Base-by-base conservation (phyloP, 2,888 invertebrate species). In the Dinocampus coccinellae region DNA sequence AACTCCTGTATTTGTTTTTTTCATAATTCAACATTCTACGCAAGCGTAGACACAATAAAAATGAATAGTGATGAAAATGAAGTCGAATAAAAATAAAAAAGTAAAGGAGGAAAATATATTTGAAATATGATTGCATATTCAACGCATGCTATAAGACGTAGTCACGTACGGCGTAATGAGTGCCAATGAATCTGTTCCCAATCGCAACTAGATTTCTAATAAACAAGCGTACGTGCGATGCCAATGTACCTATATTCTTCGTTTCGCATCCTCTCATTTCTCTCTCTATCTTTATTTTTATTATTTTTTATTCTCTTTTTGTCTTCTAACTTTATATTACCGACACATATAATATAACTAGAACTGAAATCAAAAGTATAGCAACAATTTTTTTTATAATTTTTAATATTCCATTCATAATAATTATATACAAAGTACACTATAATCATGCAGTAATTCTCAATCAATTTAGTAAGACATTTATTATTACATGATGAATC, bases 391-490 rank as follows among this genome's bases (percentile, higher is more conserved):
- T 39, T 52, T 60, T 34, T 64, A 33, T 22, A 52, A 47, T 76
- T 72, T 62, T 63, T 76, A 65, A 76, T 79, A 79, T 80, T 78
- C 81, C 82, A 83, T 84, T 83, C 84, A 47, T 47, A 85, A 85
- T 85, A 85, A 85, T 85, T 85, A 83, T 83, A 82, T 81, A 80
- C 82, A 83, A 84, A 47, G n/a, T n/a, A n/a, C 84, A 82, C 80
- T 84, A 84, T 85, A 85, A 86, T 85, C 83, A 83, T 79, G 81
- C 84, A 84, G 85, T 86, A 85, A 85, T 85, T 85, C 85, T 85
- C 84, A 84, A 85, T 86, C 84, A 83, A 83, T 84, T 85, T 85
- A 86, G 86, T 85, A 85, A 85, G 83, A 82, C 85, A 84, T 85
- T 83, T 82, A 85, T 86, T 84, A 85, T 81, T 72, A 55, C 34